A percentile compares a stretch with the other conserved stretches of the same genome.
Evolutionary conservation across 2,888 invertebrate genomes (phyloP).

Genomic region (Rotaria socialis): DNA sequence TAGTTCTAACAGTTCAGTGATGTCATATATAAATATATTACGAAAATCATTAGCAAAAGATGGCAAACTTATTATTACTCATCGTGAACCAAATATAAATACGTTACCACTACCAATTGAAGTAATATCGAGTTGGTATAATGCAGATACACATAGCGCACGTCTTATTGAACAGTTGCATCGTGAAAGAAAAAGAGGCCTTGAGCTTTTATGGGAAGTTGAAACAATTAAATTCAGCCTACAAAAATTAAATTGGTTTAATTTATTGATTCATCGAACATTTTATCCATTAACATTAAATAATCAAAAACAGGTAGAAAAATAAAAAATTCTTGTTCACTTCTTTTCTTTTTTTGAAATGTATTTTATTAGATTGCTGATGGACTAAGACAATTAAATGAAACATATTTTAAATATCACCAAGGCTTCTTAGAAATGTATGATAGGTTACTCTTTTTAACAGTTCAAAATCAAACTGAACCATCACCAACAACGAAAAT

Average conservation of each 20-base stretch:
- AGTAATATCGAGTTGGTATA: background rate
- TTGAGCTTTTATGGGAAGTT: slow-evolving; percentile 7
- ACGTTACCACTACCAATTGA: slow-evolving; percentile 29
- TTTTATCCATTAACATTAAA: background rate
- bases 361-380: background rate
- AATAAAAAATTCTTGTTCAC: background rate
- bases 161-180: slow-evolving; percentile 21
- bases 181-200: background rate
- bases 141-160: background rate
- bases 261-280: background rate
- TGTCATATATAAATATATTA: background rate
- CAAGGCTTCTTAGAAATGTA: background rate
- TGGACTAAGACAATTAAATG: background rate
- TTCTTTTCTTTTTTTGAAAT: background rate
- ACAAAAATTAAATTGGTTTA: slow-evolving; percentile 21
- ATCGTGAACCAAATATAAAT: slow-evolving; percentile 10
- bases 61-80: slow-evolving; percentile 16
- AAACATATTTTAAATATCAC: slow-evolving; percentile 36
- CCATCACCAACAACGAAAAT: background rate
- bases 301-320: background rate
- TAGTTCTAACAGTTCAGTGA: background rate
- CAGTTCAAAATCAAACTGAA: background rate
- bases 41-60: background rate
- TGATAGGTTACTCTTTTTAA: slow-evolving; percentile 15
- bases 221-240: background rate